Evolutionary conservation across 2,797 vertebrate genomes (phyloP).

Genomic region (Aplochiton taeniatus): DNA sequence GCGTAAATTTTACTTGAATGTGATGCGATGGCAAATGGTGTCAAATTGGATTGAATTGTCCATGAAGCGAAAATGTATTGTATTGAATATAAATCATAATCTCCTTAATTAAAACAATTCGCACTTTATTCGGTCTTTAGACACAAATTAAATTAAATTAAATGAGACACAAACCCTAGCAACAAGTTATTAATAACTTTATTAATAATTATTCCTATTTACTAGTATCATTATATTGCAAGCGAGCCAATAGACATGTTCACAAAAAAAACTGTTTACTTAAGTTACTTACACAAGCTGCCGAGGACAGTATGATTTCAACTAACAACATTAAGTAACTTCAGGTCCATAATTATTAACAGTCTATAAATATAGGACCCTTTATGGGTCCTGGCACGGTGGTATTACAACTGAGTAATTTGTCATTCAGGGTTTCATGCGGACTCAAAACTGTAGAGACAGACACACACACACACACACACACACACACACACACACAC

Average conservation of each 20-base stretch:
- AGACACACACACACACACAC: conserved; percentile 30
- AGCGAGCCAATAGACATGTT: conserved; percentile 66
- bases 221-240: conserved; percentile 67
- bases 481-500: conserved; percentile 26
- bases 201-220: conserved; percentile 67
- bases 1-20: conserved; percentile 32
- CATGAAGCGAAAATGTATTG: too few relatives aligned
- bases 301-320: conserved; percentile 67
- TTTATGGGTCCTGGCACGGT: conserved; percentile 65
- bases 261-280: conserved; percentile 69
- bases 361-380: conserved; percentile 71
- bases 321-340: conserved; percentile 57
- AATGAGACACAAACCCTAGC: not conserved
- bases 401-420: conserved; percentile 58
- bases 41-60: too few relatives aligned
- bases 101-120: too few relatives aligned
- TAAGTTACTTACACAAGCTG: conserved; percentile 68
- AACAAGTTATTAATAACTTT: conserved; percentile 57
- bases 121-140: too few relatives aligned
- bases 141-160: too few relatives aligned
- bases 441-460: not conserved
- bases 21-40: not conserved
- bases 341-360: conserved; percentile 54
- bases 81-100: too few relatives aligned
- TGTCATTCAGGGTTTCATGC: too few relatives aligned